These are phyloP conservation scores for Entosphenus tridentatus DNA, from an alignment of 2,113 vertebrate species.

Conservation along the genomic window DNA sequence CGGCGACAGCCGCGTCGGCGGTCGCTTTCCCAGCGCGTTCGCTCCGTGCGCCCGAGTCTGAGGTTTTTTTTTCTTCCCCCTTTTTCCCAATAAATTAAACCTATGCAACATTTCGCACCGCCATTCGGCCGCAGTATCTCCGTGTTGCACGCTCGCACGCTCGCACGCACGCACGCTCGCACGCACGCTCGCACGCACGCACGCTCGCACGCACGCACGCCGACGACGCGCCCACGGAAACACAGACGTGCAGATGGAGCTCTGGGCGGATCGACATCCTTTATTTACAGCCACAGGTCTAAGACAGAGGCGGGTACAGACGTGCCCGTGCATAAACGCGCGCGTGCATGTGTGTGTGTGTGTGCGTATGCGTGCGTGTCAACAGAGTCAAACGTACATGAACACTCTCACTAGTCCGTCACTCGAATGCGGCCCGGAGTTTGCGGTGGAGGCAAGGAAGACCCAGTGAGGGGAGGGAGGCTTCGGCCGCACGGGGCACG, in stretches of 20 bases:
- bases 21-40: neutral
- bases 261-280: no score
- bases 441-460: neutral
- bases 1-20: neutral
- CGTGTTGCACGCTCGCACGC: neutral
- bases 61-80: neutral
- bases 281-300: no score
- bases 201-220: neutral
- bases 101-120: neutral
- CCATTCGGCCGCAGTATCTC: neutral
- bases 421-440: no score
- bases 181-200: neutral
- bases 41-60: neutral
- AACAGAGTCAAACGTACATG: constrained; percentile 13
- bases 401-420: neutral
- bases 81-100: neutral
- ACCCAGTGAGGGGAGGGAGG: neutral
- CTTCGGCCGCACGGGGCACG: neutral
- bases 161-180: neutral
- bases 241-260: no score
- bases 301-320: no score
- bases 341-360: constrained; percentile 7
- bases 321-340: neutral
- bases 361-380: neutral
- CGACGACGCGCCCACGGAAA: neutral